These are phyloP conservation scores for Apeltes quadracus DNA, from an alignment of 2,113 vertebrate species.

Conservation along the genomic window DNA sequence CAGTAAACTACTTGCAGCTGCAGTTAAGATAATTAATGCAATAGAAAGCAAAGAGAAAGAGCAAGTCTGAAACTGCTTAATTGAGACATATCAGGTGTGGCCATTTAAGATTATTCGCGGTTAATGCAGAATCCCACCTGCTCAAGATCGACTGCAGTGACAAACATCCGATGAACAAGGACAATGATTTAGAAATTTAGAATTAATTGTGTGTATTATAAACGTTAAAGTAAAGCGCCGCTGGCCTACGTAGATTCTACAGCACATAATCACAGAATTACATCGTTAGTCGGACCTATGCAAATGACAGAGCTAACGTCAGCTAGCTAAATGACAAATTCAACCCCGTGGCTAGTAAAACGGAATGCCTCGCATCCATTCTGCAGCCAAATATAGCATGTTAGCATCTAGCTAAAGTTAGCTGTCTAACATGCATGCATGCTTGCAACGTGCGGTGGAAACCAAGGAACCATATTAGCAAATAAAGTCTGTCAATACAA, in stretches of 20 bases:
- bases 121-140: not conserved
- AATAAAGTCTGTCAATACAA: not conserved
- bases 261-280: not conserved
- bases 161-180: not conserved
- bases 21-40: not conserved
- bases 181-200: not conserved
- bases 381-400: not conserved
- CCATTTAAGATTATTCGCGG: not conserved
- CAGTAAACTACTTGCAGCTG: too few species aligned
- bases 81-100: not conserved
- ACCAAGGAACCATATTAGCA: not conserved
- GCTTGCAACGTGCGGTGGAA: not conserved
- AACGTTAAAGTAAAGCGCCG: not conserved
- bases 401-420: not conserved
- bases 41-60: not conserved
- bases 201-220: not conserved
- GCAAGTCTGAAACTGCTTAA: not conserved
- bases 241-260: not conserved
- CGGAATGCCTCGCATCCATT: not conserved
- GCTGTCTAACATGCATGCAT: not conserved
- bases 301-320: not conserved
- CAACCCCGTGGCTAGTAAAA: not conserved
- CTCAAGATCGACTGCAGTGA: not conserved
- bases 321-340: not conserved
- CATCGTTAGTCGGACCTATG: not conserved